phyloP scores from a whole-genome alignment of 2,888 invertebrate genomes.

The Mythimna loreyi region DNA sequence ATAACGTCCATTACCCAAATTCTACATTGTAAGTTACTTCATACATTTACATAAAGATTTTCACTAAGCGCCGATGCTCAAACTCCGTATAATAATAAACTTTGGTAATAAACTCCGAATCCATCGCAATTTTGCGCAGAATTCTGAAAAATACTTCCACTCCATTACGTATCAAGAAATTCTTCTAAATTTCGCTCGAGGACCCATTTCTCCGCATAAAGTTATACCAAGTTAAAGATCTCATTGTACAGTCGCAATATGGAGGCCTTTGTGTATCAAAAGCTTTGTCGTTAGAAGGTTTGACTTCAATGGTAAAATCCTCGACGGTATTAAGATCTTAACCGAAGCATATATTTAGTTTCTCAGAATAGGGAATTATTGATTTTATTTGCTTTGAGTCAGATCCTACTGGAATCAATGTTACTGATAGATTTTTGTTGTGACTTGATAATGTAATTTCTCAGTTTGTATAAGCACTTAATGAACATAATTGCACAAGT shows the following conservation, averaged over 20 bases:
- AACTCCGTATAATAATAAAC: constrained; percentile 52
- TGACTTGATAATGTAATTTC: neutral
- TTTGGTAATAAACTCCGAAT: constrained; percentile 56
- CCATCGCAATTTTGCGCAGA: constrained; percentile 40
- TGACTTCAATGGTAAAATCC: constrained; percentile 38
- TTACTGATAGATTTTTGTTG: too few species aligned
- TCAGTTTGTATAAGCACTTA: neutral
- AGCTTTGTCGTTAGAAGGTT: constrained; percentile 47
- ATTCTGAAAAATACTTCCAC: constrained; percentile 53
- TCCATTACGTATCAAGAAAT: constrained; percentile 46
- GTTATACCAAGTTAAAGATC: constrained; percentile 51
- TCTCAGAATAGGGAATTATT: constrained; percentile 12
- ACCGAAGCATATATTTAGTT: constrained; percentile 12
- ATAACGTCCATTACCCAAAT: constrained; percentile 14
- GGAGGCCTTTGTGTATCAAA: constrained; percentile 51
- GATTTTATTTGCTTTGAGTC: constrained; percentile 10
- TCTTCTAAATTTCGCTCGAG: constrained; percentile 43
- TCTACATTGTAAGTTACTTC: constrained; percentile 14
- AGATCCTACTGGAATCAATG: neutral
- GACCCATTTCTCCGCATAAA: constrained; percentile 45
- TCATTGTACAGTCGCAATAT: constrained; percentile 51
- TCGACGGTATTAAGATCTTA: constrained; percentile 43
- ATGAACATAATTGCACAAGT: too few species aligned
- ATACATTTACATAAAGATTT: constrained; percentile 29
- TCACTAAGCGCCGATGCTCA: constrained; percentile 18